Conservation (phyloP, 2,113 vertebrate genomes). For the Orycteropus afer region DNA sequence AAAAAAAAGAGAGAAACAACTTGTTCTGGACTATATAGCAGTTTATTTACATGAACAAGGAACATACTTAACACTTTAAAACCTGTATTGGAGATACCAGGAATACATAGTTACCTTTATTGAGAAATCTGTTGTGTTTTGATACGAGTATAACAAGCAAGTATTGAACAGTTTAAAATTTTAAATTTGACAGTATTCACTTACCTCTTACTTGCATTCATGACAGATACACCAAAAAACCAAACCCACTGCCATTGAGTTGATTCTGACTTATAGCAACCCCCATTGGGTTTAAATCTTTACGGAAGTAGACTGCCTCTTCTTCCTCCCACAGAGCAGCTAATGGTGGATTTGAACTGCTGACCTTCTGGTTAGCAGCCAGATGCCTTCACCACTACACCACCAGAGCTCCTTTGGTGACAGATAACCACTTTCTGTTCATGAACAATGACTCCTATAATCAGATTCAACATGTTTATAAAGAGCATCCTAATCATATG, state of each 20-base stretch:
- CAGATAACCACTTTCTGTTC: not conserved
- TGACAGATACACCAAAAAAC: no score
- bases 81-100: not conserved
- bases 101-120: constrained; percentile 23
- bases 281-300: no score
- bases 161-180: not conserved
- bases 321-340: no score
- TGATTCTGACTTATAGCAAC: no score
- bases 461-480: constrained; percentile 18
- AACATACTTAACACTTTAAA: not conserved
- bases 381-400: no score
- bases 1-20: not conserved
- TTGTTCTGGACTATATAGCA: not conserved
- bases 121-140: not conserved
- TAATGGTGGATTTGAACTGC: no score
- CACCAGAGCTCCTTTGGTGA: no score
- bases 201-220: not conserved
- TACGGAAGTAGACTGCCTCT: no score
- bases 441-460: not conserved
- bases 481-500: not conserved
- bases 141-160: not conserved
- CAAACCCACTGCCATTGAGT: no score
- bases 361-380: no score
- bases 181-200: not conserved
- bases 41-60: not conserved